Percentiles rank a stretch among this genome's conserved stretches.
phyloP scores from a whole-genome alignment of 2,888 invertebrate species.

The Volucella inanis region DNA sequence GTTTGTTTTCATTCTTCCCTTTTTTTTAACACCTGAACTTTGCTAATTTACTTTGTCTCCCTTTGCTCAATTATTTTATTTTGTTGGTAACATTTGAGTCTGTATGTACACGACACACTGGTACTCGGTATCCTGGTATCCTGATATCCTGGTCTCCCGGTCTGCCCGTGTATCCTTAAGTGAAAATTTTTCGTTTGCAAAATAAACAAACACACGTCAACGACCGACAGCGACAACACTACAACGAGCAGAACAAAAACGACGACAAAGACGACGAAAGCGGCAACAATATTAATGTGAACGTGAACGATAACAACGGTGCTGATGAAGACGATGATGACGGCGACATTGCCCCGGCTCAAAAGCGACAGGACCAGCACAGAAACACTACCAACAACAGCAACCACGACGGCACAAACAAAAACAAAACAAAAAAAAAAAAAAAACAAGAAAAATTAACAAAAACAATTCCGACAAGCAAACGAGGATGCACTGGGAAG shows the following conservation, averaged over 20 bases:
- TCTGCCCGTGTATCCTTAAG: slow-evolving; percentile 56
- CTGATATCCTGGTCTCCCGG: neutral
- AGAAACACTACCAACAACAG: too few relatives aligned
- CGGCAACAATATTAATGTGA: neutral
- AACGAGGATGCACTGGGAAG: slow-evolving; percentile 58
- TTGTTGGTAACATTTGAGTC: slow-evolving; percentile 61
- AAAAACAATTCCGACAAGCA: slow-evolving; percentile 2
- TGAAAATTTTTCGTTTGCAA: slow-evolving; percentile 44
- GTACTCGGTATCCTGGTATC: slow-evolving; percentile 41
- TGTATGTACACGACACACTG: neutral
- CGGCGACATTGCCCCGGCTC: slow-evolving; percentile 70
- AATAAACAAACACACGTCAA: slow-evolving; percentile 70
- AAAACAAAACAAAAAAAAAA: slow-evolving; percentile 3
- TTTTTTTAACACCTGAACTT: slow-evolving; percentile 64
- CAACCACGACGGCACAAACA: neutral
- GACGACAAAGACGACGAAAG: slow-evolving; percentile 30
- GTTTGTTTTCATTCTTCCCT: slow-evolving; percentile 39
- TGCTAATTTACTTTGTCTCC: slow-evolving; percentile 72
- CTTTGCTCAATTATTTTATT: slow-evolving; percentile 69
- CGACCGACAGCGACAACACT: slow-evolving; percentile 50
- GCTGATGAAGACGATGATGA: slow-evolving; percentile 40
- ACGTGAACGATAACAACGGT: slow-evolving; percentile 37
- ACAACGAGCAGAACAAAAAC: slow-evolving; percentile 45
- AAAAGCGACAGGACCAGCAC: slow-evolving; percentile 58
- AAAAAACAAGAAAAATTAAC: slow-evolving; percentile 13